phyloP scores from a whole-genome alignment of 2,797 vertebrate species.

The Poecilia picta region DNA sequence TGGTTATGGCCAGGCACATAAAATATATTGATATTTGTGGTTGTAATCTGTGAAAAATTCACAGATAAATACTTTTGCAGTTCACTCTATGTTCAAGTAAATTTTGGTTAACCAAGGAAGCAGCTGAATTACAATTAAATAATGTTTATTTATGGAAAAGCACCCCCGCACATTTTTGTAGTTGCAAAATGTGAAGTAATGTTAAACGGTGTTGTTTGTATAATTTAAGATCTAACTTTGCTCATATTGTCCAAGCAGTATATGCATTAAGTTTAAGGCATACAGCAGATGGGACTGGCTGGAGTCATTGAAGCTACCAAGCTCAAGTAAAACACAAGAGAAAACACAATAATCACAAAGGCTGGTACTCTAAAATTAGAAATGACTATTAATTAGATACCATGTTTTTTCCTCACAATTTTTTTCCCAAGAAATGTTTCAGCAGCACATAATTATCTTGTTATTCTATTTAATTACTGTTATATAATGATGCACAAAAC shows the following conservation, averaged over 20 bases:
- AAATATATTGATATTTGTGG: not conserved
- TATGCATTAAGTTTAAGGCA: not conserved
- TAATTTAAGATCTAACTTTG: no score
- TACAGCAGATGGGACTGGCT: not conserved
- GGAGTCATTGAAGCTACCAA: conserved; percentile 21
- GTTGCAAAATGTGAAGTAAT: not conserved
- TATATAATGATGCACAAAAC: conserved; percentile 47
- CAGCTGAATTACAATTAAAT: not conserved
- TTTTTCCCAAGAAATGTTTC: conserved; percentile 37
- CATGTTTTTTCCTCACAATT: conserved; percentile 7
- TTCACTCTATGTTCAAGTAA: not conserved
- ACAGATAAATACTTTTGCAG: not conserved
- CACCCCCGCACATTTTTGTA: not conserved
- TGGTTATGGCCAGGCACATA: not conserved
- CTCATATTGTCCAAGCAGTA: no score
- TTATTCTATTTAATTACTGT: conserved; percentile 67
- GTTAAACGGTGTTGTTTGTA: no score
- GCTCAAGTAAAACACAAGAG: conserved; percentile 41
- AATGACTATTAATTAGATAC: conserved; percentile 43
- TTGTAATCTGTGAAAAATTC: not conserved
- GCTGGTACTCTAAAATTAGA: conserved; percentile 32
- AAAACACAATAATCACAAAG: conserved; percentile 34
- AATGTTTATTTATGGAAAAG: not conserved
- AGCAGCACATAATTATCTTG: conserved; percentile 59
- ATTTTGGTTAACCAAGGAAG: not conserved